A percentile compares a stretch with the other conserved stretches of the same genome.
Conservation (phyloP, 2,797 vertebrate species). For the Clarias platycephalus region DNA sequence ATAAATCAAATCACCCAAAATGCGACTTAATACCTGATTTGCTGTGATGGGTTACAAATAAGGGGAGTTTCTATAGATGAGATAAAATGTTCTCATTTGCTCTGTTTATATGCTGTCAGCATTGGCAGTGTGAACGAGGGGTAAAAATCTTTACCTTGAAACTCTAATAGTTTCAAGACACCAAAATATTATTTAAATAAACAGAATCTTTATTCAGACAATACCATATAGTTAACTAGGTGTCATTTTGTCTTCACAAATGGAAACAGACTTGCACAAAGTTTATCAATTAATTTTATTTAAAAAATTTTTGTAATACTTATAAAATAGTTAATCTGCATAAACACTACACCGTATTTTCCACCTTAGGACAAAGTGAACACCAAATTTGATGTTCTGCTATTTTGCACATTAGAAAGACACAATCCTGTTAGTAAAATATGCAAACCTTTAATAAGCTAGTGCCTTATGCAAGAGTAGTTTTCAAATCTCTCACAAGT, state of each 20-base stretch:
- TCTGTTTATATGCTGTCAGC: not conserved
- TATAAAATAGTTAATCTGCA: not conserved
- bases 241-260: not conserved
- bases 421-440: not conserved
- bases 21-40: no score
- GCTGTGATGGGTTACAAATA: not conserved
- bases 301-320: no score
- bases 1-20: no score
- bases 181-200: not conserved
- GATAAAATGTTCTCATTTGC: not conserved
- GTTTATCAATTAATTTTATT: no score
- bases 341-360: not conserved
- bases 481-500: not conserved
- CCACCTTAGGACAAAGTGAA: not conserved
- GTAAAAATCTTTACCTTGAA: not conserved
- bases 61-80: not conserved
- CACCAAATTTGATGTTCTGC: not conserved
- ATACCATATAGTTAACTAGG: not conserved
- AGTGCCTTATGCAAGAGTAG: not conserved
- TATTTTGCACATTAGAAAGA: not conserved
- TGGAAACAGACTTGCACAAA: no score
- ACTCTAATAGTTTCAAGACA: not conserved
- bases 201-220: not conserved
- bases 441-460: not conserved
- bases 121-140: not conserved